A percentile compares a stretch with the other conserved stretches of the same genome.
These are phyloP conservation scores for Garra rufa DNA, from an alignment of 2,113 vertebrate species.

Conservation along the genomic window DNA sequence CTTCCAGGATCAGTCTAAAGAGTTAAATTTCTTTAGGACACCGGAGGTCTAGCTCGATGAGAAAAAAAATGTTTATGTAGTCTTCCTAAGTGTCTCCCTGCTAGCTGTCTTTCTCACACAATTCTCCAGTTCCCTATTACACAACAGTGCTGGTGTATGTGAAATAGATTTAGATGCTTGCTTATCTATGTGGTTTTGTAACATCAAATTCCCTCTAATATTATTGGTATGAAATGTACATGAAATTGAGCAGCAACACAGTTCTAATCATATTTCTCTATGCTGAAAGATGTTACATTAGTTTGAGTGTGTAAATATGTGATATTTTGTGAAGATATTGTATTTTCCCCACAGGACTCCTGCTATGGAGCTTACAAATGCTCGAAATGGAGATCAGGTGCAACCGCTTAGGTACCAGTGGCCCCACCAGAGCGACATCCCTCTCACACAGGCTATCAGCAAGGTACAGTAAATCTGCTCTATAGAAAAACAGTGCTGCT, in stretches of 20 bases:
- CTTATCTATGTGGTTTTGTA: background rate
- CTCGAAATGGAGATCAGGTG: conserved; percentile 74
- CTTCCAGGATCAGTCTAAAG: background rate
- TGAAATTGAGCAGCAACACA: background rate
- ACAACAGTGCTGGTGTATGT: background rate
- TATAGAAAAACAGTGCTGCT: background rate
- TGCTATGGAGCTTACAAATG: conserved; percentile 66
- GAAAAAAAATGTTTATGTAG: conserved; percentile 15
- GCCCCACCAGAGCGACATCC: conserved; percentile 66
- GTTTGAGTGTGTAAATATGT: background rate
- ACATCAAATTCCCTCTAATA: background rate
- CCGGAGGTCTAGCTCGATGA: background rate
- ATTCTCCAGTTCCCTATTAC: conserved; percentile 20
- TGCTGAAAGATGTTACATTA: background rate
- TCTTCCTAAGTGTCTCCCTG: background rate
- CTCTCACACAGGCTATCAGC: conserved; percentile 64
- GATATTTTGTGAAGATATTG: background rate
- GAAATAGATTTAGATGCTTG: conserved; percentile 11
- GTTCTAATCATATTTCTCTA: background rate
- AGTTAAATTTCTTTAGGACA: background rate
- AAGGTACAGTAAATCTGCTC: conserved; percentile 68
- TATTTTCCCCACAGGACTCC: conserved; percentile 65
- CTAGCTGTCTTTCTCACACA: conserved; percentile 8
- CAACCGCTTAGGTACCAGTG: conserved; percentile 75
- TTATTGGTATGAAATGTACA: background rate